Percentiles rank a stretch among this genome's conserved stretches.
Conservation (phyloP, 2,113 vertebrate species). For the Cromileptes altivelis region DNA sequence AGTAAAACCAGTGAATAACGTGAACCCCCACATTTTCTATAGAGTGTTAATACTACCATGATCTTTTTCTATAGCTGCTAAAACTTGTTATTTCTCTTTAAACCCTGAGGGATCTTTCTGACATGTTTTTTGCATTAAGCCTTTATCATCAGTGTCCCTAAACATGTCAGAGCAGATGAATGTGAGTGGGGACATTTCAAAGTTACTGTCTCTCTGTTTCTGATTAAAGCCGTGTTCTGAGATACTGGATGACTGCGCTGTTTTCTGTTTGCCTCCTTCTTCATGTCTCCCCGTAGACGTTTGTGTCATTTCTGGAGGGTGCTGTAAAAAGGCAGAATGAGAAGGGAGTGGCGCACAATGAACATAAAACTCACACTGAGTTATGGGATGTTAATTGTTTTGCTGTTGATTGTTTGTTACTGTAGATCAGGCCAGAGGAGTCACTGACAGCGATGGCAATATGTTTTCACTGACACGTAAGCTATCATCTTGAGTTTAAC, state of each 20-base stretch:
- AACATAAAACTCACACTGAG: constrained; percentile 54
- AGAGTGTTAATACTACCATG: constrained; percentile 4
- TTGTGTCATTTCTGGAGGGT: constrained; percentile 65
- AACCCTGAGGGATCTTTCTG: constrained; percentile 17
- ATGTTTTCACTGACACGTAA: neutral
- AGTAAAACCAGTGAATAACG: constrained; percentile 42
- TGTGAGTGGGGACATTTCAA: constrained; percentile 68
- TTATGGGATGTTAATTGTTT: constrained; percentile 55
- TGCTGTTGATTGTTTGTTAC: constrained; percentile 51
- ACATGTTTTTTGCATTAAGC: constrained; percentile 66
- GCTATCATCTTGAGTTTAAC: neutral
- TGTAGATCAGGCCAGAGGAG: constrained; percentile 13
- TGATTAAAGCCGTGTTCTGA: constrained; percentile 67
- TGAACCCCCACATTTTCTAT: neutral
- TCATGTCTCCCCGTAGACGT: constrained; percentile 54
- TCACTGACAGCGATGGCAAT: neutral
- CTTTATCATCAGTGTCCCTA: constrained; percentile 61
- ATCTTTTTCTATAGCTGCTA: constrained; percentile 21
- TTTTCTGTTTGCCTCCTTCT: constrained; percentile 69
- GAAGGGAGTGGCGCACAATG: constrained; percentile 41
- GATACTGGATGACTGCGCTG: constrained; percentile 56
- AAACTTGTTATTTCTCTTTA: constrained; percentile 34
- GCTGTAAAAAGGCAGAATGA: constrained; percentile 44
- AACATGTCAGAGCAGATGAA: constrained; percentile 71
- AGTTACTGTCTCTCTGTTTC: constrained; percentile 69